phyloP scores from a whole-genome alignment of 2,113 vertebrate genomes.

The Ahaetulla prasina region DNA sequence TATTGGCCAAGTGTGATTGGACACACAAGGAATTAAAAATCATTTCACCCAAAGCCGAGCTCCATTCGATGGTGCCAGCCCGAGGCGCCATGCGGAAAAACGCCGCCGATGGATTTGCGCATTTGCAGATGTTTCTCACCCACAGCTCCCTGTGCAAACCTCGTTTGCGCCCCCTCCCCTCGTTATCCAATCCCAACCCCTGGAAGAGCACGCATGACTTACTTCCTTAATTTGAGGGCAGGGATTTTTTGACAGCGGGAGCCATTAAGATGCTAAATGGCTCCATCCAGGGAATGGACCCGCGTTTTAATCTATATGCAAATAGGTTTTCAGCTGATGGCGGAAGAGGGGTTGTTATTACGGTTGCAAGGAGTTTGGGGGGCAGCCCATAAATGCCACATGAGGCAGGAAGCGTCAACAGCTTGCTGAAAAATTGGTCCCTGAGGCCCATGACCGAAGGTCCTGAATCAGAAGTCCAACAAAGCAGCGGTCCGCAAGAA shows the following conservation, averaged over 20 bases:
- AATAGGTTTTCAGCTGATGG: not conserved
- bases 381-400: not conserved
- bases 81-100: too few species aligned
- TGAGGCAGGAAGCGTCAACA: not conserved
- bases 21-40: too few species aligned
- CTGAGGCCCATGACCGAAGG: not conserved
- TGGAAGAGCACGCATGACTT: not conserved
- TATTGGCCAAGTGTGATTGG: too few species aligned
- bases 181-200: not conserved
- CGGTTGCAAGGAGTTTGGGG: not conserved
- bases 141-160: not conserved
- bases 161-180: not conserved
- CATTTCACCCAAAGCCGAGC: too few species aligned
- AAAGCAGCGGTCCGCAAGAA: too few species aligned
- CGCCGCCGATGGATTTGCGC: too few species aligned
- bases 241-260: not conserved
- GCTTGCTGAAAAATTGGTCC: not conserved
- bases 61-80: too few species aligned
- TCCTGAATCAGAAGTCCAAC: not conserved
- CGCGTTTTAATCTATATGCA: not conserved
- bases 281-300: not conserved
- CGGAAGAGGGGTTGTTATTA: not conserved
- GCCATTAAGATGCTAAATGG: not conserved
- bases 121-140: not conserved
- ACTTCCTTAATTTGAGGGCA: not conserved